These are phyloP conservation scores for Callipepla californica DNA, from an alignment of 2,113 vertebrate genomes.

Conservation along the genomic window DNA sequence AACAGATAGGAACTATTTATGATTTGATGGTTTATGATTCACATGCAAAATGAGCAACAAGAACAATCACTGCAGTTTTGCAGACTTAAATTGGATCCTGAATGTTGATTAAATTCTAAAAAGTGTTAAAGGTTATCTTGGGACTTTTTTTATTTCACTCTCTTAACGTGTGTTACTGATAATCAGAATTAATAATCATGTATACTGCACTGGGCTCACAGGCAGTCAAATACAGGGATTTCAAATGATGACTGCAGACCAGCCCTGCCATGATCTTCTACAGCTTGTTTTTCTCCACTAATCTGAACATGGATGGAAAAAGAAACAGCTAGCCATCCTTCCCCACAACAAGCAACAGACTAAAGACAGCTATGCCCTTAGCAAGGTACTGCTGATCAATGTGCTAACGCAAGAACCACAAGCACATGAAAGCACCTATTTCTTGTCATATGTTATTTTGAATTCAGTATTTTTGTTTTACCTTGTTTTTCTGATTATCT, in stretches of 20 bases:
- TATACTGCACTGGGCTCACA: background rate
- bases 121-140: background rate
- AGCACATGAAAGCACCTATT: background rate
- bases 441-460: background rate
- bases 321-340: background rate
- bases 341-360: background rate
- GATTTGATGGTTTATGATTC: background rate
- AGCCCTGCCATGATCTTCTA: background rate
- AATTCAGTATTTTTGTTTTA: background rate
- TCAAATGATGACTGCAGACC: background rate
- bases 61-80: background rate
- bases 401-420: background rate
- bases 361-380: background rate
- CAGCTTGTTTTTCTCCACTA: background rate
- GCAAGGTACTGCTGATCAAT: background rate
- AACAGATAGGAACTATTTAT: background rate
- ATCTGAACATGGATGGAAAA: background rate
- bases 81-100: constrained; percentile 2
- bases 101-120: constrained; percentile 34
- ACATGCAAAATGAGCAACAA: background rate
- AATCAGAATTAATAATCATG: background rate
- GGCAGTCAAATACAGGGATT: background rate
- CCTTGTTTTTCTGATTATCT: background rate
- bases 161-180: background rate
- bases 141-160: background rate